These are phyloP conservation scores for Axea sp. DNA, from an alignment of 2,888 invertebrate species.

Conservation along the genomic window DNA sequence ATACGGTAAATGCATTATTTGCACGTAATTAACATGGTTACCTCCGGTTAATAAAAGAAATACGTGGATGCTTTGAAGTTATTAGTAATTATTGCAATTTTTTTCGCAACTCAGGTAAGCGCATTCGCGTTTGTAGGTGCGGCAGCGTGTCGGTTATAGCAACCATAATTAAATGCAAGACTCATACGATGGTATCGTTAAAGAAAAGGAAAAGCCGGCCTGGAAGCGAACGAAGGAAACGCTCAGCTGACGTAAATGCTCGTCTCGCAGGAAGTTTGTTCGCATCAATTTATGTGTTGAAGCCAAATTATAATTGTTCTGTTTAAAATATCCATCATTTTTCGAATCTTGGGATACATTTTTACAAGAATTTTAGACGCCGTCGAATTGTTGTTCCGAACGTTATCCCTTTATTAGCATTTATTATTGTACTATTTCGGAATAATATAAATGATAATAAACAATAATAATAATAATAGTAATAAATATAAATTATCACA, in stretches of 20 bases:
- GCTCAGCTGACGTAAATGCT: conserved; percentile 54
- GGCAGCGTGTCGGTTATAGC: conserved; percentile 63
- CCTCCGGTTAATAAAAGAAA: conserved; percentile 40
- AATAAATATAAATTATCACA: no score
- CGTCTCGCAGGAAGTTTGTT: conserved; percentile 46
- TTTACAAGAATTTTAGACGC: no score
- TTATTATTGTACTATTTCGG: no score
- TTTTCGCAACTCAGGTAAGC: conserved; percentile 60
- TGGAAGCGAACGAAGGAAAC: conserved; percentile 66
- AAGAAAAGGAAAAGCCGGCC: conserved; percentile 68
- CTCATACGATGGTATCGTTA: conserved; percentile 69
- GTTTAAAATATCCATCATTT: no score
- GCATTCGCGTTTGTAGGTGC: conserved; percentile 60
- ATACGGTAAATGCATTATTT: conserved; percentile 36
- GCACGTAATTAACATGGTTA: conserved; percentile 39
- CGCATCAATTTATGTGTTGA: conserved; percentile 16
- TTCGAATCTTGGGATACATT: no score
- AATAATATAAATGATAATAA: no score
- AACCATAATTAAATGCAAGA: conserved; percentile 68
- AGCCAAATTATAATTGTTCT: no score
- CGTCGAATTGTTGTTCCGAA: no score
- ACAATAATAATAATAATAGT: no score
- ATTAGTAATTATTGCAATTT: conserved; percentile 55
- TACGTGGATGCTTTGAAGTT: conserved; percentile 45
- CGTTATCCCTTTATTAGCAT: no score